These are phyloP conservation scores for Diaphora mendica DNA, from an alignment of 2,888 invertebrate species.

Conservation along the genomic window DNA sequence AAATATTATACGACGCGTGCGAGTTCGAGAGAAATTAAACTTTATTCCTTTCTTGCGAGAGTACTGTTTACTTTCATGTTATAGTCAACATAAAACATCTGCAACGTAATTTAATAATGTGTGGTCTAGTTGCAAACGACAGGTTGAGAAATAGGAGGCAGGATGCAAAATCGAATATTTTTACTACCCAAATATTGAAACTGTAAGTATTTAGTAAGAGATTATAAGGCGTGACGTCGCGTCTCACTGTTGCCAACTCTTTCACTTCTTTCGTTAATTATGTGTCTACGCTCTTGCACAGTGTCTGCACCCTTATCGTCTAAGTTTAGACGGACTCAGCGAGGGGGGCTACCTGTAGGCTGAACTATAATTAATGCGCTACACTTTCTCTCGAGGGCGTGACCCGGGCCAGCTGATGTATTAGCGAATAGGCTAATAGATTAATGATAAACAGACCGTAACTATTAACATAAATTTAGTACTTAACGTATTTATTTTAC, in stretches of 20 bases:
- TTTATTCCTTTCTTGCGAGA: not conserved
- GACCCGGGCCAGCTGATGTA: slow-evolving; percentile 70
- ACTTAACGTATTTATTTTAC: not conserved
- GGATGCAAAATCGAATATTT: not conserved
- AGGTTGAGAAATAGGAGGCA: not conserved
- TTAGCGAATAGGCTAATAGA: slow-evolving; percentile 60
- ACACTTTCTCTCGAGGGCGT: slow-evolving; percentile 73
- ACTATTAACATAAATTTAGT: slow-evolving; percentile 5
- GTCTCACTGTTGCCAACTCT: not conserved
- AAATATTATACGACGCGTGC: not conserved
- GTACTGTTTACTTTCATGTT: not conserved
- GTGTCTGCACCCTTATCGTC: slow-evolving; percentile 43
- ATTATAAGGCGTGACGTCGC: not conserved
- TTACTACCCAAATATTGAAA: not conserved
- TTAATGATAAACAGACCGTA: slow-evolving; percentile 35
- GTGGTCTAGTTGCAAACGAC: not conserved
- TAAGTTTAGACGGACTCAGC: slow-evolving; percentile 61
- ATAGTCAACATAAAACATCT: not conserved
- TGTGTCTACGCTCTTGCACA: slow-evolving; percentile 27
- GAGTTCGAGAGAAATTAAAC: not conserved
- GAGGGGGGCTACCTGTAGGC: slow-evolving; percentile 62
- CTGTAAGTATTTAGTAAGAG: not conserved
- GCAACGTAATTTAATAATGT: not conserved
- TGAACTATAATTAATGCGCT: slow-evolving; percentile 68
- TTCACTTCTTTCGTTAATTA: not conserved